phyloP scores from a whole-genome alignment of 92 coral and sea anemone genomes.

The Phenganax subtilis region DNA sequence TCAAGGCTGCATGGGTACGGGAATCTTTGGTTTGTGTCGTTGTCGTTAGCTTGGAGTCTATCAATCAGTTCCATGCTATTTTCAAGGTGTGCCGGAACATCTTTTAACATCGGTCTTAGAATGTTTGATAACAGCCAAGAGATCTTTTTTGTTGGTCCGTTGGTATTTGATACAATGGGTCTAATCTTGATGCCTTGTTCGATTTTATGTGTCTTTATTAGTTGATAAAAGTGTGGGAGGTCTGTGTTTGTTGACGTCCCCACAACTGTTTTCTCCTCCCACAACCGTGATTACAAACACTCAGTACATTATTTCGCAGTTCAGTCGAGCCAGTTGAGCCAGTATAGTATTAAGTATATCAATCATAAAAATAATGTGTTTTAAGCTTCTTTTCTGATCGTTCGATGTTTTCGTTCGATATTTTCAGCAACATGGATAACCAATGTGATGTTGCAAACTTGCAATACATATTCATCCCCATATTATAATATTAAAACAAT shows the following conservation, averaged over 20 bases:
- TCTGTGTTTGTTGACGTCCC: slow-evolving; percentile 27
- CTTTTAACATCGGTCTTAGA: slow-evolving; percentile 42
- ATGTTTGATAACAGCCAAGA: slow-evolving; percentile 37
- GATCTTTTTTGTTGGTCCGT: slow-evolving; percentile 44
- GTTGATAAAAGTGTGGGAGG: slow-evolving; percentile 24
- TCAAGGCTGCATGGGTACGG: slow-evolving; percentile 58
- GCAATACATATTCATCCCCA: too few species aligned
- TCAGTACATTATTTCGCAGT: too few species aligned
- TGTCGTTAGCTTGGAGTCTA: slow-evolving; percentile 24
- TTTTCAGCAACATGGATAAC: too few species aligned
- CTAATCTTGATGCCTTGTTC: slow-evolving; percentile 46
- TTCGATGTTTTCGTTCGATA: too few species aligned
- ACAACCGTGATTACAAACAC: too few species aligned
- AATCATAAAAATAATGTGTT: too few species aligned
- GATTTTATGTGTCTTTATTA: slow-evolving; percentile 45
- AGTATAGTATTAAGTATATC: too few species aligned
- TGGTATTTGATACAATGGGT: slow-evolving; percentile 49
- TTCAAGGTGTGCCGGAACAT: slow-evolving; percentile 53
- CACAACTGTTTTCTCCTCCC: too few species aligned
- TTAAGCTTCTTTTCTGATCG: too few species aligned
- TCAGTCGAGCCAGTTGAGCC: too few species aligned
- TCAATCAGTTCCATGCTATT: slow-evolving; percentile 47
- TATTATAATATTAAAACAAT: too few species aligned
- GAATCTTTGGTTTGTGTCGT: slow-evolving; percentile 5
- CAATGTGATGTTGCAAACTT: too few species aligned